Evolutionary conservation across 2,888 invertebrate genomes (phyloP).

Genomic region (Cheilosia impressa): DNA sequence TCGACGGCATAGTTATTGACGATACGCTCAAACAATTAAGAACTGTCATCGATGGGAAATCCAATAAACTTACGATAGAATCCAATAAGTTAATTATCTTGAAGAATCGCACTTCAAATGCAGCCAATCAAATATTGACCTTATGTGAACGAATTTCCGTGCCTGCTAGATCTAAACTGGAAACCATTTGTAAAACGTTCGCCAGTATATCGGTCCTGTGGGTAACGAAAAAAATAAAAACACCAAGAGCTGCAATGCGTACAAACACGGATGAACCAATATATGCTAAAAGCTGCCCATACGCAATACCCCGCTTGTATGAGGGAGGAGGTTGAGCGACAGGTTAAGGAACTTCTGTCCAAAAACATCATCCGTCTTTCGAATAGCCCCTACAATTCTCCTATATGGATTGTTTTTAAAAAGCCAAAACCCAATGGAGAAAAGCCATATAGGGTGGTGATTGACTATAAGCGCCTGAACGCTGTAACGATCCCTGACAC

Average conservation of each 20-base stretch:
- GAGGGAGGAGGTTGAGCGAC: constrained; percentile 74
- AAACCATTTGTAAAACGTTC: neutral
- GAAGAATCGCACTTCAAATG: neutral
- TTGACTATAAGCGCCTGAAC: constrained; percentile 15
- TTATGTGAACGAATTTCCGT: neutral
- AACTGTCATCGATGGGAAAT: neutral
- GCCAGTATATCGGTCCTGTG: neutral
- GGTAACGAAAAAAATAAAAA: constrained; percentile 10
- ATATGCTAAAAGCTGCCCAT: constrained; percentile 79
- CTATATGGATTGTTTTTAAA: constrained; percentile 73
- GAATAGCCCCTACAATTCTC: constrained; percentile 77
- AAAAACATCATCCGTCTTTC: constrained; percentile 78
- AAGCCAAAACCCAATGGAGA: constrained; percentile 64
- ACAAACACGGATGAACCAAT: constrained; percentile 74
- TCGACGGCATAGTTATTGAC: too few relatives aligned
- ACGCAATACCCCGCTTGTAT: constrained; percentile 80
- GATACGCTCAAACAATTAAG: neutral
- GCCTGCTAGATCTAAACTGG: neutral
- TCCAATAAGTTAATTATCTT: neutral
- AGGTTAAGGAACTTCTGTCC: constrained; percentile 78
- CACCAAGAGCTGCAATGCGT: constrained; percentile 7
- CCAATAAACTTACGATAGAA: neutral
- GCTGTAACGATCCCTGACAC: too few relatives aligned
- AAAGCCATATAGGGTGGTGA: constrained; percentile 73
- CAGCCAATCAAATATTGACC: neutral